Evolutionary conservation across 2,113 vertebrate genomes (phyloP), one percentile per base, ranked within the genome.

Genomic region (Isichthys henryi): DNA sequence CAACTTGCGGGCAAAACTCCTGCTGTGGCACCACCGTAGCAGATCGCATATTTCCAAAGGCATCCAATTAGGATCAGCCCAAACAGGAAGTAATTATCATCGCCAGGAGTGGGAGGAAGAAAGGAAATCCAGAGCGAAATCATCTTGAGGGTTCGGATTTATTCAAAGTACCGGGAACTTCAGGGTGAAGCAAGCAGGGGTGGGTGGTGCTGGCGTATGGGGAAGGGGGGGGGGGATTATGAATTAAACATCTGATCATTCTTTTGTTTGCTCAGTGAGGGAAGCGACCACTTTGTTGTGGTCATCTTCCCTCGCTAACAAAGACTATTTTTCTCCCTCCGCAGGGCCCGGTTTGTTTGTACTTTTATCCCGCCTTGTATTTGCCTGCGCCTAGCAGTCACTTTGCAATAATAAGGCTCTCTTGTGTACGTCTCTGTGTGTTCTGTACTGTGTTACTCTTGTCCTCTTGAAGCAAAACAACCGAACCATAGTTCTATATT

Each of bases 181-280:
- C 88, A 53, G 48, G 23, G 48, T 23, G 31, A 19, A 15, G n/a
- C 3, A 31, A 19, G 43, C 48, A 56, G 27, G 17, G 13, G 35
- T 77, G 35, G 31, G 31, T 13, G 66, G n/a, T 15, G 27, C 21
- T 46, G 7, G 46, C 1, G 21, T 5, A 21, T 84, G 62, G 46
- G 23, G 62, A 19, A 2, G 9, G 53, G 53, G 87, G 87, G 89
- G 45, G 23, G 39, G 45, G 23, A 2, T 91, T 87, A 93, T 93
- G 91, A 92, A 93, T 92, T 90, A 92, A 90, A 93, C 91, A 92
- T 93, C 82, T 84, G 90, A 92, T 82, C 89, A 53, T 77, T 74
- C 62, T 27, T 31, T 2, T 35, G 3, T 80, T 80, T 10, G 19
- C 9, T 49, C 43, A 70, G n/a, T 31, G n/a, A 27, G n/a, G n/a